phyloP scores from a whole-genome alignment of 2,888 invertebrate species.

The Euclidia mi region DNA sequence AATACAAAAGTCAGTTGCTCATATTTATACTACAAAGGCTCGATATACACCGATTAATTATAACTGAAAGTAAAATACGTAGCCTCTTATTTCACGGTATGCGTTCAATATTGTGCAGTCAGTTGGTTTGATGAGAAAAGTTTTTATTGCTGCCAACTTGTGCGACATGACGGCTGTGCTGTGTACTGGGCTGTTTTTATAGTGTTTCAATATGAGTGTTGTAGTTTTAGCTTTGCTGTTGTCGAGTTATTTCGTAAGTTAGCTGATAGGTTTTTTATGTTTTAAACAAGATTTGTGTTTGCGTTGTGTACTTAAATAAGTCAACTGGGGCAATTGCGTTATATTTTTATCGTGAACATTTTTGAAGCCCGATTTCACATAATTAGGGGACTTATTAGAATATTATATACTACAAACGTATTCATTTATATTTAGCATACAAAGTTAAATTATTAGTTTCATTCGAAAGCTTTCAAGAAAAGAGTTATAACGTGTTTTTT shows the following conservation, averaged over 20 bases:
- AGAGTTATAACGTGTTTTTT: too few species aligned
- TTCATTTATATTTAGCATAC: too few species aligned
- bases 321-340: too few species aligned
- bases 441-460: too few species aligned
- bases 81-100: constrained; percentile 59
- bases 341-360: too few species aligned
- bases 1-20: background rate
- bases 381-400: too few species aligned
- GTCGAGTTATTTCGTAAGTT: constrained; percentile 25
- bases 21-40: background rate
- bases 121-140: constrained; percentile 40
- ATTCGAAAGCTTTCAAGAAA: too few species aligned
- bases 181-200: constrained; percentile 20
- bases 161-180: constrained; percentile 18
- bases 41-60: constrained; percentile 6
- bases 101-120: constrained; percentile 46
- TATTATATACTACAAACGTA: too few species aligned
- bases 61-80: constrained; percentile 5
- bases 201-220: constrained; percentile 39
- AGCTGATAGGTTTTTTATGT: too few species aligned
- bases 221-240: constrained; percentile 23
- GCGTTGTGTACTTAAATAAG: too few species aligned
- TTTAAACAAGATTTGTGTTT: too few species aligned
- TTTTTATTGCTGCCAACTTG: constrained; percentile 41
- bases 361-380: too few species aligned